Conservation (phyloP, 1,140 invertebrate genomes). For the Cepaea nemoralis region DNA sequence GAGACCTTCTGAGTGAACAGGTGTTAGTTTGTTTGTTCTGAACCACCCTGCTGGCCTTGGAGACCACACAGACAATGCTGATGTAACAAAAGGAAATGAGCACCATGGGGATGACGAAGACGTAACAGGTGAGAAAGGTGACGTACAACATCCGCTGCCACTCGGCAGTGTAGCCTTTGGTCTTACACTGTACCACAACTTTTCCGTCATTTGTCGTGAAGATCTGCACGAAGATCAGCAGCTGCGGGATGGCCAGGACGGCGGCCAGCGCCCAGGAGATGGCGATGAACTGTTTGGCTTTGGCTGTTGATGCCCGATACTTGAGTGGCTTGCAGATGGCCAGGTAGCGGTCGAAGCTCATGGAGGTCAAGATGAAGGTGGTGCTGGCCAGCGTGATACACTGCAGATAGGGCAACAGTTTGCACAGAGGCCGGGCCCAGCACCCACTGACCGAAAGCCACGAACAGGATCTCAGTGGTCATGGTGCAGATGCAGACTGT, state of each 20-base stretch:
- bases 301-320: slow-evolving; percentile 51
- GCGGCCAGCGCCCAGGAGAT: slow-evolving; percentile 71
- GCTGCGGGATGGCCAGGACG: slow-evolving; percentile 71
- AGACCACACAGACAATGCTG: slow-evolving; percentile 47
- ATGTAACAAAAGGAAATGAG: slow-evolving; percentile 73
- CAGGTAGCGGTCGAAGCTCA: slow-evolving; percentile 72
- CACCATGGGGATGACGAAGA: slow-evolving; percentile 70
- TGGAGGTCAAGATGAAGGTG: slow-evolving; percentile 73
- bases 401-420: slow-evolving; percentile 72
- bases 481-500: slow-evolving; percentile 72
- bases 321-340: slow-evolving; percentile 72
- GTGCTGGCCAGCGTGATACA: slow-evolving; percentile 72
- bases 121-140: slow-evolving; percentile 70
- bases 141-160: slow-evolving; percentile 73
- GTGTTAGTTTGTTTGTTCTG: slow-evolving; percentile 42
- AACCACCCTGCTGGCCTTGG: slow-evolving; percentile 40
- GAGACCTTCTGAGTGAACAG: slow-evolving; percentile 52
- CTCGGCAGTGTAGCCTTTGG: slow-evolving; percentile 70
- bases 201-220: slow-evolving; percentile 53
- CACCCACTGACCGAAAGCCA: slow-evolving; percentile 72
- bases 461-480: slow-evolving; percentile 72
- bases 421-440: slow-evolving; percentile 70
- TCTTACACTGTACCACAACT: slow-evolving; percentile 65
- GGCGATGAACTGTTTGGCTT: slow-evolving; percentile 62
- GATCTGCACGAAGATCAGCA: slow-evolving; percentile 72